phyloP scores from a whole-genome alignment of 2,888 invertebrate genomes.

The Chymomyza amoena region DNA sequence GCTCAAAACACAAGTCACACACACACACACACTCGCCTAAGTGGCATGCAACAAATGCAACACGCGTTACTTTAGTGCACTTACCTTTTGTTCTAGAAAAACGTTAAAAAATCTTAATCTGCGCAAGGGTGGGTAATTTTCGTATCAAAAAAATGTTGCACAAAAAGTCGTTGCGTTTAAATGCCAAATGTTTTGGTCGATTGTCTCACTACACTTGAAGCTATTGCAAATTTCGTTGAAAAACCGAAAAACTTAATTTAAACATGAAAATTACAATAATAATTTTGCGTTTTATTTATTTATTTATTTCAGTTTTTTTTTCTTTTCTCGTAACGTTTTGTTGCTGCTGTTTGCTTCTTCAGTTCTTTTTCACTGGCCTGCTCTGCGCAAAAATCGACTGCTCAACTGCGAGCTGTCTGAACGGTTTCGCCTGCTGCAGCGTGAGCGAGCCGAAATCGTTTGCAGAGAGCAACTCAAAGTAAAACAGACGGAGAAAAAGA shows the following conservation, averaged over 20 bases:
- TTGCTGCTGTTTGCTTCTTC: constrained; percentile 59
- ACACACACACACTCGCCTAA: background rate
- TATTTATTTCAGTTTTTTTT: constrained; percentile 31
- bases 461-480: constrained; percentile 13
- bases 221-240: constrained; percentile 21
- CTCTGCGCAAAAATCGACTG: constrained; percentile 62
- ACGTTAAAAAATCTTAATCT: constrained; percentile 10
- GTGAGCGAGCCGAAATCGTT: constrained; percentile 23
- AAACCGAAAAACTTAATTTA: constrained; percentile 31
- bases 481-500: constrained; percentile 15
- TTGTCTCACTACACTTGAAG: constrained; percentile 22
- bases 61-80: constrained; percentile 41
- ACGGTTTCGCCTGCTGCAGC: background rate
- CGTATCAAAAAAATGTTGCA: constrained; percentile 35
- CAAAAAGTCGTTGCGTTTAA: constrained; percentile 25
- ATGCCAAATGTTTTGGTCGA: constrained; percentile 32
- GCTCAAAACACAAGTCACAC: background rate
- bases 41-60: constrained; percentile 22
- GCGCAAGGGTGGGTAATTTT: constrained; percentile 32
- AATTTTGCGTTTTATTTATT: constrained; percentile 31
- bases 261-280: constrained; percentile 4
- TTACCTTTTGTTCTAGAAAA: constrained; percentile 48
- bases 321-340: constrained; percentile 36
- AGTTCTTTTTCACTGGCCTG: constrained; percentile 57
- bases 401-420: constrained; percentile 25